Base-by-base conservation (phyloP, 2,797 vertebrate genomes). In the Pristis pectinata region DNA sequence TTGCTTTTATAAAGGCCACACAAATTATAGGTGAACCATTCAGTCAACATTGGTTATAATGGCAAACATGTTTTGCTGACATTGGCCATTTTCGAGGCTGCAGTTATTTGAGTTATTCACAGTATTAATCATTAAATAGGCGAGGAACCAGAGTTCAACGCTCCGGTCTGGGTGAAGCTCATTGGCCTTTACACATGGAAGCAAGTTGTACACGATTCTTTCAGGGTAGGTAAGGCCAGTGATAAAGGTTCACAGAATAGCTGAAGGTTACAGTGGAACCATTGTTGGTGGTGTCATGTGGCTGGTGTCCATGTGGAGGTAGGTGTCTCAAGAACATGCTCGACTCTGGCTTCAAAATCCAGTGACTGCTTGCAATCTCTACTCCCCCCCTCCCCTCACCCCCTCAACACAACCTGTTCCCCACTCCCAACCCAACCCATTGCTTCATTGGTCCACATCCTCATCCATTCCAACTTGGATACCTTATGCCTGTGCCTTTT, bases 21-120 rank as follows among this genome's bases (percentile, higher is more conserved):
- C 34, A 41, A 70, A 70, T 76, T 94, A 94, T 72, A 76, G 70
- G 27, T 94, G 70, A 94, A 30, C 19, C n/a, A 67, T 67, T 91
- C n/a, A 91, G 19, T 91, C 61, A 67, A 91, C 91, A 67, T 41
- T 64, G 22, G 70, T 34, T 56, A 4, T 8, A 56, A 34, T 56
- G 11, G 44, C 44, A 74, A 94, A 76, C 44, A 53, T 74, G 49
- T 76, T 94, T 94, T 94, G 70, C 67, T 9, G 8, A 76, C 44
- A 27, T 56, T 53, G 44, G 30, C 67, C 15, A 53, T n/a, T 94
- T 19, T 17, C 17, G 34, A 30, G 67, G 70, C 41, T 94, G 15
- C 49, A 13, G 37, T 56, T 9, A 44, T 10, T 13, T 93, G 22
- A 72, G 93, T 89, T 91, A 30, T 34, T 93, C 37, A 70, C 37